Base-by-base conservation (phyloP, 2,797 vertebrate genomes). In the Gymnopithys bicolor region DNA sequence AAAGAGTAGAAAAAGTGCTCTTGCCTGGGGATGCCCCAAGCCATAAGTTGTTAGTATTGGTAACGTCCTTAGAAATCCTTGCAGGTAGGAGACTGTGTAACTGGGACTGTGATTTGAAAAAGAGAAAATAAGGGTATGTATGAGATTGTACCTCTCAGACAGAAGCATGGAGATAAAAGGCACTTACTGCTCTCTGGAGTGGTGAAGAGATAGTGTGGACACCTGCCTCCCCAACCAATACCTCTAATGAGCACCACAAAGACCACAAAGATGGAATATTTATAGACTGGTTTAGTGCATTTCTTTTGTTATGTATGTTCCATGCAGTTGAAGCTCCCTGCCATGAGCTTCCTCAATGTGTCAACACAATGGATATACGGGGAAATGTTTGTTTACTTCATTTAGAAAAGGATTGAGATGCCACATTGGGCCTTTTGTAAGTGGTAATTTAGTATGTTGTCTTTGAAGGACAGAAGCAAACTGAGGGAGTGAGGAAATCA, bases 331-430 rank as follows among this genome's bases (percentile, higher is more conserved):
- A 75, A 78, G 13, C 13, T 69, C 24, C 35, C 39, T 41, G 37
- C 5, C 13, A 6, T n/a, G 32, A n/a, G 14, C 41, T 63, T 63
- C 60, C 30, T 63, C 30, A 23, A 11, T 32, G 41, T 43, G 30
- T 32, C 22, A 86, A 58, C 10, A 30, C 24, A 45, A 0, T 8
- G 11, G 9, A 21, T 0, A 0, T 48, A 11, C 3, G 21, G 16
- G 28, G 22, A 37, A 70, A 53, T 15, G 0, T 41, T 79, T 43
- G 9, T 21, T 91, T 80, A 48, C 49, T 28, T 70, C 0, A 0
- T 24, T 17, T 13, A 33, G 55, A 39, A 80, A 81, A 69, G 39
- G 43, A 28, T 30, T 45, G 3, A 62, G 43, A 45, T 32, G 18
- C 48, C 21, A 1, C 10, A 7, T 13, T 67, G 58, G 15, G 19